phyloP scores from a whole-genome alignment of 2,797 vertebrate species.

The Botia kubotai region DNA sequence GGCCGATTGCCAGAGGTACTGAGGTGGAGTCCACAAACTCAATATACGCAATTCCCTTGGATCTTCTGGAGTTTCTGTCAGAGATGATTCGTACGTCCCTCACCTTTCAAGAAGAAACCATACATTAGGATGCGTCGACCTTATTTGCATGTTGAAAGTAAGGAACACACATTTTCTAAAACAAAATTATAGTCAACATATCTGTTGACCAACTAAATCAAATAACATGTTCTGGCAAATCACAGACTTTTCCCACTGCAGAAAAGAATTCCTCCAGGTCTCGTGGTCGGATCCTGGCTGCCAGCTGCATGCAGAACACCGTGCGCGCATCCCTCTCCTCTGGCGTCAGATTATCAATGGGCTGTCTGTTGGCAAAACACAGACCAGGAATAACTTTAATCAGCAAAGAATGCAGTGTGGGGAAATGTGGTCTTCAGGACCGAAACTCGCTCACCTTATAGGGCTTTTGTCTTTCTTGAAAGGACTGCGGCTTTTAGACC shows the following conservation, averaged over 20 bases:
- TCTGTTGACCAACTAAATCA: not conserved
- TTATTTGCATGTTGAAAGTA: not conserved
- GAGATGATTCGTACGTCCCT: constrained; percentile 98
- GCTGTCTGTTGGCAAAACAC: constrained; percentile 77
- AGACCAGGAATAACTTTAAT: not conserved
- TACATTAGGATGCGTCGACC: not conserved
- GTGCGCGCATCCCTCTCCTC: constrained; percentile 95
- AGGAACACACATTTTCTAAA: not conserved
- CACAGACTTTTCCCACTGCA: constrained; percentile 91
- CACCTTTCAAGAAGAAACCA: constrained; percentile 77
- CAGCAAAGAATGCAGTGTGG: not conserved
- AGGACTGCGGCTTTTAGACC: constrained; percentile 92
- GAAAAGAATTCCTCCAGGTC: constrained; percentile 98
- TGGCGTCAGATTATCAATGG: constrained; percentile 93
- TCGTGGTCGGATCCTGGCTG: constrained; percentile 91
- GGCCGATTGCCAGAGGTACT: constrained; percentile 93
- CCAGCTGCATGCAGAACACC: constrained; percentile 97
- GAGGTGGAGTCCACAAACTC: constrained; percentile 95
- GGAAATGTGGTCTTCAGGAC: not conserved
- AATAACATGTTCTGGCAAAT: not conserved
- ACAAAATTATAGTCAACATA: not conserved
- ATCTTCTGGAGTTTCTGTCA: constrained; percentile 96
- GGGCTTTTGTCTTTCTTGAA: constrained; percentile 93
- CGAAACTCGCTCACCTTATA: constrained; percentile 78
- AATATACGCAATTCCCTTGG: constrained; percentile 98